These are phyloP conservation scores for Aegithalos caudatus DNA, from an alignment of 2,113 vertebrate genomes.

Conservation along the genomic window DNA sequence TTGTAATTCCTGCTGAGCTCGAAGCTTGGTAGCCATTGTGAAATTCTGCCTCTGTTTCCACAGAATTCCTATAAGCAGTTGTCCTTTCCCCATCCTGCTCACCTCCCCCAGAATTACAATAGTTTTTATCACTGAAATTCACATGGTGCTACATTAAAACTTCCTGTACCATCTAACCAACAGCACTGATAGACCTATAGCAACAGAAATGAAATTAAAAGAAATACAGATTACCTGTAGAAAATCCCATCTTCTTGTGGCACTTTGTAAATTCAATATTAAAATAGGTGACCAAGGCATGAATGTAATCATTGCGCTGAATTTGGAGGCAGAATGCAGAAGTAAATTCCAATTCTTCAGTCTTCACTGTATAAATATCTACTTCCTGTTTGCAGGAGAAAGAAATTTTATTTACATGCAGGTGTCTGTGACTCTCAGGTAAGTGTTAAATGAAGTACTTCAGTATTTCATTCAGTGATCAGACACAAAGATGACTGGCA, in stretches of 20 bases:
- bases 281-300: slow-evolving; percentile 96
- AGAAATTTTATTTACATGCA: neutral
- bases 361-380: slow-evolving; percentile 95
- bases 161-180: neutral
- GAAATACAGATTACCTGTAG: slow-evolving; percentile 82
- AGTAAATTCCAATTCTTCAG: slow-evolving; percentile 90
- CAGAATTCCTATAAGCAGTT: neutral
- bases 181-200: neutral
- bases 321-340: slow-evolving; percentile 94
- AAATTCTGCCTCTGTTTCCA: neutral
- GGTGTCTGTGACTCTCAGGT: neutral
- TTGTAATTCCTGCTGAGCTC: neutral
- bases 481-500: neutral
- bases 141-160: neutral
- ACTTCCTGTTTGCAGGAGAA: slow-evolving; percentile 81
- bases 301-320: slow-evolving; percentile 95
- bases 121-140: neutral
- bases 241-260: slow-evolving; percentile 98
- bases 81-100: neutral
- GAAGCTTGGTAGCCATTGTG: neutral
- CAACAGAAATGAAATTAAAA: neutral
- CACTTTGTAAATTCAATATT: slow-evolving; percentile 98
- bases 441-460: neutral
- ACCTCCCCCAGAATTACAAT: neutral
- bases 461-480: neutral